Percentiles rank a stretch among this genome's conserved stretches.
Evolutionary conservation across 2,888 invertebrate species (phyloP).

Genomic region (Monoplex corrugatus): DNA sequence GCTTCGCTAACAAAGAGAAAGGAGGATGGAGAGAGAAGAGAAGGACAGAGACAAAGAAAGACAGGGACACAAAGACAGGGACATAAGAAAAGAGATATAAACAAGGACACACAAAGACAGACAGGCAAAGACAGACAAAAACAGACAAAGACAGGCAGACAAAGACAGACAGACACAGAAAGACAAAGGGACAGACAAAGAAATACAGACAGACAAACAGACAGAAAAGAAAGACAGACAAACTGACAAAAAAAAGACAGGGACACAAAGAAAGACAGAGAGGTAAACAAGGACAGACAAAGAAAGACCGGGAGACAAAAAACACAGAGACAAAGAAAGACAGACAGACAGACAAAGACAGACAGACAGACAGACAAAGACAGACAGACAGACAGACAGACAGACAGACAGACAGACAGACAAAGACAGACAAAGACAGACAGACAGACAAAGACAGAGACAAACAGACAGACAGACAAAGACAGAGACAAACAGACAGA

Average conservation of each 20-base stretch:
- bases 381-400: conserved; percentile 21
- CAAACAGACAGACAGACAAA: background rate
- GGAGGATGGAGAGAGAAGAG: background rate
- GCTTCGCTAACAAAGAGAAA: background rate
- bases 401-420: background rate
- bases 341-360: background rate
- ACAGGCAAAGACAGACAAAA: no score
- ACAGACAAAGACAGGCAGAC: no score
- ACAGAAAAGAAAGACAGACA: no score
- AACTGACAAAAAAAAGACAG: no score
- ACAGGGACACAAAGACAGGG: background rate
- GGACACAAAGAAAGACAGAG: no score
- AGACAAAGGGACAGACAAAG: background rate
- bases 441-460: background rate
- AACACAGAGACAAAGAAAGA: conserved; percentile 2
- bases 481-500: background rate
- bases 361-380: background rate
- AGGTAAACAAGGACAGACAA: background rate
- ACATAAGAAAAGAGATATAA: no score
- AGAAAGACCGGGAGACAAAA: background rate
- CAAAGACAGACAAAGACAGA: background rate
- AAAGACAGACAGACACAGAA: background rate
- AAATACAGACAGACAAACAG: background rate
- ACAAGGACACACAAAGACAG: no score
- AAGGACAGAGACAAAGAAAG: background rate